Base-by-base conservation (phyloP, 2,797 vertebrate genomes). In the Megaceryle alcyon region DNA sequence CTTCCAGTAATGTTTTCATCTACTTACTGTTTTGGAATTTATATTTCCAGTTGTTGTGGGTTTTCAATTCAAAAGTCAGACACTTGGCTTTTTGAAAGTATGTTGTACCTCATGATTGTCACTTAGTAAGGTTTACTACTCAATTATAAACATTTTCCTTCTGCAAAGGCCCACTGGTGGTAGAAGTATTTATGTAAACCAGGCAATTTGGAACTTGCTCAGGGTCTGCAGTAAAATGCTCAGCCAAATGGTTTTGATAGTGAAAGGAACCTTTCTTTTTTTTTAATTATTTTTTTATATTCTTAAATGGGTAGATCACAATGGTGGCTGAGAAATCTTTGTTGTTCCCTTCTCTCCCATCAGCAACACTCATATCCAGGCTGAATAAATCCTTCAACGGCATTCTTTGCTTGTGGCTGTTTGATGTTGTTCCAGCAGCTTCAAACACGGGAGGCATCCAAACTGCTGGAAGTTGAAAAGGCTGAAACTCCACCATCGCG, bases 401-500 rank as follows among this genome's bases (percentile, higher is more conserved):
- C 69, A 80, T 98, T 97, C 94, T 98, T 98, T 96, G 88, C 95
- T 95, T 2, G 0, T 66, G 46, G 44, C 54, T 4, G 70, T 98
- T 97, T 98, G 97, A 98, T 97, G 97, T 95, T 48, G 64, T 95
- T 98, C 97, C 97, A 98, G 86, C 76, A 95, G 94, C 93, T 97
- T 97, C 97, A 98, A 96, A 98, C 88, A 91, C 65, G 71, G 76
- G 91, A 97, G 92, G 28, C 65, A 92, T 92, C 96, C 95, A 96
- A 92, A 95, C 77, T 91, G 86, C 82, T 97, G 88, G 48, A 84
- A 96, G 72, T 94, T 71, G 44, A 94, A 97, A 94, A 91, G 80
- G 87, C 95, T 70, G 63, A 96, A 91, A 81, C 79, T 94, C 88
- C 60, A 53, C 66, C 66, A 69, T 90, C 4, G 4, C 31, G 18